Evolutionary conservation across 2,113 vertebrate species (phyloP).

Genomic region (Emydocephalus ijimae): DNA sequence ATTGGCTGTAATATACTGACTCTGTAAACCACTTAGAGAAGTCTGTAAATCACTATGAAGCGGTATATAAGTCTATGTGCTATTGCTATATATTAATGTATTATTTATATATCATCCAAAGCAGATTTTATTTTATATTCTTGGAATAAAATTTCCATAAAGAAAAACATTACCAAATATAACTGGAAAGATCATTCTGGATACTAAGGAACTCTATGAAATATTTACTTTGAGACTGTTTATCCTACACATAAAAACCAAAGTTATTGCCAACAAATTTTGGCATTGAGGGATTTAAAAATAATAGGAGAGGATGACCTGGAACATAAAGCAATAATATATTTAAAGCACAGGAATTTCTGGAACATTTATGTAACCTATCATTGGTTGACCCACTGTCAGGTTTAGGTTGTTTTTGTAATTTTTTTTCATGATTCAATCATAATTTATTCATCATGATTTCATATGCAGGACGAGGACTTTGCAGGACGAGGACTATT

Average conservation of each 20-base stretch:
- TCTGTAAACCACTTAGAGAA: background rate
- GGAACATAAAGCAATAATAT: background rate
- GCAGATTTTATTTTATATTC: background rate
- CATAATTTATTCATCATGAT: background rate
- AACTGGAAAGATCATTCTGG: background rate
- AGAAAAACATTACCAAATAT: background rate
- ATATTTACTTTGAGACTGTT: background rate
- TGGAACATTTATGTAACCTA: background rate
- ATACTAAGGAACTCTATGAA: background rate
- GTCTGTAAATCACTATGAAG: background rate
- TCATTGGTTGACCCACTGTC: background rate
- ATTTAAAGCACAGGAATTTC: background rate
- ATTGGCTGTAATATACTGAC: background rate
- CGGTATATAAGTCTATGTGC: background rate
- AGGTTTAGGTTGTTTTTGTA: background rate
- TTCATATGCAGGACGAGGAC: background rate
- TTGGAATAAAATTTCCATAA: background rate
- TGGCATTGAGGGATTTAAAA: background rate
- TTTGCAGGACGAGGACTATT: background rate
- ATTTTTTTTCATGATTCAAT: background rate
- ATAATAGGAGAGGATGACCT: background rate
- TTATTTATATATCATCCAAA: constrained; percentile 5
- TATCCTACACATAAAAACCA: background rate
- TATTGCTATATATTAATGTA: background rate
- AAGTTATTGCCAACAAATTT: background rate